Conservation (phyloP, 2,888 invertebrate species). For the Amphimallon solstitiale region DNA sequence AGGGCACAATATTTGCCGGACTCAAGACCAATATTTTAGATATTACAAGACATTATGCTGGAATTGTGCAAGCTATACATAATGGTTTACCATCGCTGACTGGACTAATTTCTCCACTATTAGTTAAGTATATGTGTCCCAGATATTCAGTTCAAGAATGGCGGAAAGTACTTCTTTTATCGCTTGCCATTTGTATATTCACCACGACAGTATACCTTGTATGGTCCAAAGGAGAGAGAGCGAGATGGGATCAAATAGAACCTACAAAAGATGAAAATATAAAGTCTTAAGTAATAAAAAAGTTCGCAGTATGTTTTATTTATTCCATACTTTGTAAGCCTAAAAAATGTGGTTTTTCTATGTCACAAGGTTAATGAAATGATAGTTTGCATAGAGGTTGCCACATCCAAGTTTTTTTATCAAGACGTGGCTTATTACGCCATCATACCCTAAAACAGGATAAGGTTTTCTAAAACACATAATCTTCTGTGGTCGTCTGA, state of each 20-base stretch:
- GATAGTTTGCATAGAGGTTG: too few species aligned
- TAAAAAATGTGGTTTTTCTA: too few species aligned
- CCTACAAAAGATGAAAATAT: too few species aligned
- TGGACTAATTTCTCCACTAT: neutral
- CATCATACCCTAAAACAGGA: too few species aligned
- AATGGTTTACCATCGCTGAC: neutral
- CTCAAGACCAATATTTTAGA: neutral
- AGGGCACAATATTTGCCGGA: neutral
- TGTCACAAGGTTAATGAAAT: too few species aligned
- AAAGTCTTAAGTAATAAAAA: too few species aligned
- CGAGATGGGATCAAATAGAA: slow-evolving; percentile 2
- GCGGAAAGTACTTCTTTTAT: neutral
- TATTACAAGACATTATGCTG: slow-evolving; percentile 1
- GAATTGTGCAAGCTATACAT: neutral
- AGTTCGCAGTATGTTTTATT: too few species aligned
- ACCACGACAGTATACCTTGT: slow-evolving; percentile 3
- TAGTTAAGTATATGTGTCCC: neutral
- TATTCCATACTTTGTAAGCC: too few species aligned
- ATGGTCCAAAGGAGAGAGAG: neutral
- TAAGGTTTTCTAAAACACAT: too few species aligned
- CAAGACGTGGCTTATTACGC: too few species aligned
- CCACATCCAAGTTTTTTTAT: too few species aligned
- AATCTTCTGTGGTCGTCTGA: too few species aligned
- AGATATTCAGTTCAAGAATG: neutral
- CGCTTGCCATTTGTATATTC: neutral